Evolutionary conservation across 2,113 vertebrate species (phyloP), one percentile per base, ranked within the genome.

Genomic region (Patagioenas fasciata): DNA sequence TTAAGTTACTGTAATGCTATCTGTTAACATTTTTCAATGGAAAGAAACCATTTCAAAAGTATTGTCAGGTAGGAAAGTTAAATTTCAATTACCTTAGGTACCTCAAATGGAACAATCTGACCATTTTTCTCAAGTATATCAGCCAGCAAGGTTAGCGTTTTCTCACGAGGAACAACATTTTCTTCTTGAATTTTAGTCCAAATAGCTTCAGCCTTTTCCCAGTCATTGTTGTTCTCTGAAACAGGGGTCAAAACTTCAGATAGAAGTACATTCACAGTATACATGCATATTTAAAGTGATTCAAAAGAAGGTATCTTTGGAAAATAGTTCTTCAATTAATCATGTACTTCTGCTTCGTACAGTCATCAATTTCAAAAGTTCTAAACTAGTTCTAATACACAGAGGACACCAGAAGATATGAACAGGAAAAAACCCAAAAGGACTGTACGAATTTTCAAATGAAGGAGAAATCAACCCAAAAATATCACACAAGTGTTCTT

Each of bases 101-200:
- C 85, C 31, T 99, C 98, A 77, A 99, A 99, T 29, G 99, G 99
- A 96, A 99, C 98, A 95, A 98, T 97, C 88, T 99, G 98, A 91
- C 98, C 98, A 85, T 97, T 99, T 40, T n/a, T 98, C 95, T 95
- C 97, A 70, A 99, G 95, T 93, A 99, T 98, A 50, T 97, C 95
- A 24, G 98, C 98, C 82, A 99, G 97, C 48, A 99, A 88, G 12
- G 32, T 89, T 28, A 99, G 96, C 3, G 99, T 99, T 95, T 97
- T 98, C 65, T 98, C 98, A 64, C 98, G 98, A 65, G 99, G 99
- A 97, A 99, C 98, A 84, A 99, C 16, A 85, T 99, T 99, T 97
- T 99, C 99, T 94, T 99, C 99, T 95, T 99, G 99, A 97, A 99
- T 99, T 98, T 99, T 99, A 62, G 97, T 99, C 99, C 99, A 99